Base-by-base conservation (phyloP, 2,113 vertebrate genomes). In the Nibea coibor region DNA sequence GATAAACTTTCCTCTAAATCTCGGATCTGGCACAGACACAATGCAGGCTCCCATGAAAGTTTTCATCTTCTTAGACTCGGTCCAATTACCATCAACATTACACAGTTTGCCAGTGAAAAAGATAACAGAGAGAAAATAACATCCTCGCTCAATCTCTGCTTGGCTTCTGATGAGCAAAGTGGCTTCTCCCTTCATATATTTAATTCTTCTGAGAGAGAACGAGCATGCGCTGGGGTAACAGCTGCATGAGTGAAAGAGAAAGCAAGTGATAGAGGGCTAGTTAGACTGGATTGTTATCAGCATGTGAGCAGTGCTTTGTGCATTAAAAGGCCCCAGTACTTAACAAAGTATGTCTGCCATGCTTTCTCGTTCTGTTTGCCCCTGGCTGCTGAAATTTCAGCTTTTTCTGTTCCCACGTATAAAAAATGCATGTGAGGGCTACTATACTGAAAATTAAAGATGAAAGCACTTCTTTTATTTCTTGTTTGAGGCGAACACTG, bases 31-130 rank as follows among this genome's bases (percentile, higher is more conserved):
- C 89, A 84, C 19, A 16, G 78, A 78, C 58, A 35, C 31, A 35
- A 85, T 70, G 50, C 85, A 70, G 78, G 50, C 72, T 54, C 83
- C 81, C 75, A 89, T 88, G 77, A 77, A 81, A 73, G 78, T 83
- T 82, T 87, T 87, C 68, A 92, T 92, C 91, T 88, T 89, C 87
- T 92, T 92, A 91, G 88, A 84, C 80, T 88, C 77, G 47, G 83
- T 89, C 64, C 87, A 92, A 88, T 92, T 92, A 91, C 71, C 82
- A 80, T 87, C 86, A 79, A 70, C 85, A 74, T 89, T 82, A 84
- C 75, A 71, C 85, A 85, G 80, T 77, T 89, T 91, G 89, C 81
- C 84, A 88, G 84, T 76, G 75, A 64, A 86, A 78, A 85, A 75
- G 88, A 91, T 89, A 89, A 89, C 78, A 16, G 56, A 84, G 75